phyloP scores from a whole-genome alignment of 2,888 invertebrate species.

The Parnassius smintheus region DNA sequence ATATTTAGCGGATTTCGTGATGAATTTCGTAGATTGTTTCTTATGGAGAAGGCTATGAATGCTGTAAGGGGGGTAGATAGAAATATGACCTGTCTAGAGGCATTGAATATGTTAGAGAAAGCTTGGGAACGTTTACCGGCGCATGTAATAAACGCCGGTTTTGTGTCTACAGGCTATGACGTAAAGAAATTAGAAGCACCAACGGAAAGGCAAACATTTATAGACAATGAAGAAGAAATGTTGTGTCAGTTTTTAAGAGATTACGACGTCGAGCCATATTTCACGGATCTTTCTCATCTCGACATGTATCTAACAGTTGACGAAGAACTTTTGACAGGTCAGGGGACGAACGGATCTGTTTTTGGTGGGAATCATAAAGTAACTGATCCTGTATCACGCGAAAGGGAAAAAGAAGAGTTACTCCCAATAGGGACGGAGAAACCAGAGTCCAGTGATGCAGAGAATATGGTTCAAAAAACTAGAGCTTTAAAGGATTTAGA shows the following conservation, averaged over 20 bases:
- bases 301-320: slow-evolving; percentile 52
- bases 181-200: slow-evolving; percentile 34
- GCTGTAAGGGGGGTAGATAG: slow-evolving; percentile 44
- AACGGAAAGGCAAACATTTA: slow-evolving; percentile 32
- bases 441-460: slow-evolving; percentile 38
- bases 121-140: slow-evolving; percentile 45
- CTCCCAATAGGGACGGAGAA: slow-evolving; percentile 45
- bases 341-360: slow-evolving; percentile 49
- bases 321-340: slow-evolving; percentile 48
- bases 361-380: slow-evolving; percentile 50
- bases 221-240: slow-evolving; percentile 42
- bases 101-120: slow-evolving; percentile 44
- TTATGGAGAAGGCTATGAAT: slow-evolving; percentile 47
- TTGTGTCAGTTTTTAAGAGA: slow-evolving; percentile 44
- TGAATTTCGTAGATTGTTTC: slow-evolving; percentile 43
- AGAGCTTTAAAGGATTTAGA: slow-evolving; percentile 45
- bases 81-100: slow-evolving; percentile 48
- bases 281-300: slow-evolving; percentile 36
- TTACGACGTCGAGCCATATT: slow-evolving; percentile 48
- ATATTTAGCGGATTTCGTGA: slow-evolving; percentile 42
- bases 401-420: slow-evolving; percentile 25
- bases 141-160: slow-evolving; percentile 42
- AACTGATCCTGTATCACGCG: slow-evolving; percentile 4
- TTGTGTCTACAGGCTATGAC: slow-evolving; percentile 45
- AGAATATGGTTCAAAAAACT: slow-evolving; percentile 37